Base-by-base conservation (phyloP, 1,140 invertebrate genomes). In the Drosophila willistoni region DNA sequence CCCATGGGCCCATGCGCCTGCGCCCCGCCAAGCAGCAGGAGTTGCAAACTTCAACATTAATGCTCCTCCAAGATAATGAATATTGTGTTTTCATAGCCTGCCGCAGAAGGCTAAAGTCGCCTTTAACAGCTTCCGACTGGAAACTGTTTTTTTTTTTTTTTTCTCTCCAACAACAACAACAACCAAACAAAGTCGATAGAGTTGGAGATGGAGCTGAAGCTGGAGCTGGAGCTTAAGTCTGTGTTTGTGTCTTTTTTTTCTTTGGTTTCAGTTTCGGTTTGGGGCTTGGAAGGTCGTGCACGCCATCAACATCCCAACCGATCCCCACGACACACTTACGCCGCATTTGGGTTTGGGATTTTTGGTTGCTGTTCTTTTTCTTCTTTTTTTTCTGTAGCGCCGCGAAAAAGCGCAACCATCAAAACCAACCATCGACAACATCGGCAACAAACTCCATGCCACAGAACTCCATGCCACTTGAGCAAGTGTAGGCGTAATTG, bases 81-180 rank as follows among this genome's bases (percentile, higher is more conserved):
- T 89, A 89, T 87, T 83, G 80, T 89, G 84, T 89, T 89, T 33
- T 82, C 84, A 87, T 87, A 78, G 84, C 78, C 84, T 79, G 77
- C 71, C 79, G 63, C 79, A 80, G 81, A 84, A 83, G 81, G 61
- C 81, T 59, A 61, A 64, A 71, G 70, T 77, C 71, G 73, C 69
- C 83, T 81, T 82, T 89, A 81, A 83, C 80, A 81, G 84, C 84
- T 89, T 89, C 84, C 84, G 84, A 89, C 77, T 89, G 84, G 84
- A 83, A 89, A 81, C 84, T 72, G 84, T 89, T 89, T 81, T 81
- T 51, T 34, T 33, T 3, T 39, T 89, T 89, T 81, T 81, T 51
- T 34, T 33, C 12, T 39, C 36, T 39, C 60, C 44, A 61, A 73
- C 44, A 10, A 22, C 36, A 13, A 36, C 34, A 47, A 47, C 14